Base-by-base conservation (phyloP, 1,140 invertebrate species). In the Anastatus disparis region DNA sequence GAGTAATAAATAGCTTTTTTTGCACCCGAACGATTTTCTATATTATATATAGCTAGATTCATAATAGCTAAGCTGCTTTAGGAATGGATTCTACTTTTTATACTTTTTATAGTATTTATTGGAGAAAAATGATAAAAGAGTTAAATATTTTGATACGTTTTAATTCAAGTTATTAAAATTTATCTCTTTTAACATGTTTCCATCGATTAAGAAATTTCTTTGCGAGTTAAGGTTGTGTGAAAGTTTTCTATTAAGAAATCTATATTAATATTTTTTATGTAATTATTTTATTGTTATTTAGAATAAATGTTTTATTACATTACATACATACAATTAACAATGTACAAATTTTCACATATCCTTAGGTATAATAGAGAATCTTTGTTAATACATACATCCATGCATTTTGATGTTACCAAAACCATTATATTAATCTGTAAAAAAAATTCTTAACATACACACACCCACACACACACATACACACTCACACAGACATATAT, bases 351-450 rank as follows among this genome's bases (percentile, higher is more conserved):
- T n/a, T n/a, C n/a, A n/a, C n/a, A n/a, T n/a, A n/a, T n/a, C n/a
- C n/a, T n/a, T n/a, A n/a, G n/a, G n/a, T n/a, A n/a, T n/a, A n/a
- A n/a, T n/a, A n/a, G n/a, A 2, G 9, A 31, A 61, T 40, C 7
- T 55, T 12, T 70, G 48, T 70, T 62, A 42, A 63, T 68, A 68
- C 55, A 44, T 53, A 46, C 48, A 69, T 62, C 44, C 67, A 31
- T 62, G 46, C 38, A 44, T 69, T 50, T 59, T 58, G 40, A 58
- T 48, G 65, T 68, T 26, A 31, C 22, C 12, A 35, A 68, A 35
- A 13, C n/a, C 10, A 65, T 24, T 52, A n/a, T n/a, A n/a, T n/a
- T 40, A 53, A 53, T 12, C 35, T 67, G 64, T 68, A 68, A 40
- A 68, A 52, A 63, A n/a, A n/a, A n/a, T n/a, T n/a, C n/a, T n/a